Evolutionary conservation across 2,888 invertebrate genomes (phyloP).

Genomic region (Nezara viridula): DNA sequence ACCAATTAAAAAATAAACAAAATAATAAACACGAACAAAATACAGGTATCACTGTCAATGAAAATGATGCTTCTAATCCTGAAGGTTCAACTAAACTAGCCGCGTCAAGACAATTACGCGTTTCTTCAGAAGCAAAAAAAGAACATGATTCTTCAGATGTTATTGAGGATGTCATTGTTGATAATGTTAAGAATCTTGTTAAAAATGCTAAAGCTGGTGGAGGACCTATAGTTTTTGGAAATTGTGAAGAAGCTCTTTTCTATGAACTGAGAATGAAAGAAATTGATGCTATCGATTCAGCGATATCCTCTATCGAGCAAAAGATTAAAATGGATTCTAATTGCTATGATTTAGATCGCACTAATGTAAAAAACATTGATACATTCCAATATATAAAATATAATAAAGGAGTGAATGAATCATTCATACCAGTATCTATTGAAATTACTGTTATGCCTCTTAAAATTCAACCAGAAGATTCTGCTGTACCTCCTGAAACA

Average conservation of each 20-base stretch:
- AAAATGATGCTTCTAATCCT: not conserved
- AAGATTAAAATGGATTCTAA: not conserved
- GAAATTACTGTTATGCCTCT: not conserved
- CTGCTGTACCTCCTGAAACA: not conserved
- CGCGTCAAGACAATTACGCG: not conserved
- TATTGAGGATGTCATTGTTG: not conserved
- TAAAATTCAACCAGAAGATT: not conserved
- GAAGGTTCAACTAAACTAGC: not conserved
- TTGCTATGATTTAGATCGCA: not conserved
- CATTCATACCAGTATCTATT: not conserved
- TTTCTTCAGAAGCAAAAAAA: not conserved
- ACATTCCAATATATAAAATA: not conserved
- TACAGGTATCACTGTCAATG: not conserved
- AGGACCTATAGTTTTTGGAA: not conserved
- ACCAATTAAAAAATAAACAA: not conserved
- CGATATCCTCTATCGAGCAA: not conserved
- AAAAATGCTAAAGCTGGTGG: not conserved
- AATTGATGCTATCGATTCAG: not conserved
- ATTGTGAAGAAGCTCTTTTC: not conserved
- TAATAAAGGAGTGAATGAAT: not conserved
- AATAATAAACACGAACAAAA: not conserved
- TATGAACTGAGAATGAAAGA: not conserved
- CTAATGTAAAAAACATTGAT: not conserved
- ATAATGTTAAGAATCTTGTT: not conserved
- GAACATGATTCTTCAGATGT: not conserved